Evolutionary conservation across 1,140 invertebrate species (phyloP), one percentile per base, ranked within the genome.

Genomic region (Sycophaga agraensis): DNA sequence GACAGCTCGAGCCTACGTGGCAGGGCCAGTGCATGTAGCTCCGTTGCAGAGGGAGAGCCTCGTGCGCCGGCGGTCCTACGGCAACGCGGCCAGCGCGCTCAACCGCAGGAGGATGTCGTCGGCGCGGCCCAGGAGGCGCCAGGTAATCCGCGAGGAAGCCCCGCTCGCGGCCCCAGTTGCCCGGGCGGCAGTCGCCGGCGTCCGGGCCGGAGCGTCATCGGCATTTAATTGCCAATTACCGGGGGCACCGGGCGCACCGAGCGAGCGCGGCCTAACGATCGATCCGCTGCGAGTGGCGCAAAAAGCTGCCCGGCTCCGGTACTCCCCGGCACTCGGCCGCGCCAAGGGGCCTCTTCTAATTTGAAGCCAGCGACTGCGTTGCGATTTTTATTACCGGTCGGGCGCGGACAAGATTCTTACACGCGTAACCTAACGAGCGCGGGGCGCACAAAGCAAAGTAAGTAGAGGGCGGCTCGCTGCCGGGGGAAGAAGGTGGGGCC

Each of bases 221-320:
- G 64, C 65, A 67, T 59, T 66, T 72, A 72, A 73, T 73, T 73
- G 71, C 61, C 70, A 73, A 73, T 73, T 73, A 71, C 55, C n/a
- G 24, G 8, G 2, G n/a, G n/a, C n/a, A n/a, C n/a, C n/a, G n/a
- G n/a, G n/a, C n/a, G n/a, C n/a, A n/a, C n/a, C n/a, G n/a, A n/a
- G n/a, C n/a, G n/a, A 49, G 22, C 9, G 1, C 11, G 48, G 35
- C 6, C 26, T 46, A 46, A 46, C 7, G 40, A n/a, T 43, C 40
- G 40, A 43, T 43, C 21, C 17, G 14, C n/a, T 16, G 37, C 8
- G 37, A 12, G 40, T 17, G 17, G 16, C 16, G 19, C 17, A 17
- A 39, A 39, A 34, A 39, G n/a, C n/a, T n/a, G n/a, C n/a, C n/a
- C n/a, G n/a, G n/a, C n/a, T n/a, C n/a, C n/a, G n/a, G n/a, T n/a